Conservation (phyloP, 1,140 invertebrate genomes). For the Drosophila simulans region DNA sequence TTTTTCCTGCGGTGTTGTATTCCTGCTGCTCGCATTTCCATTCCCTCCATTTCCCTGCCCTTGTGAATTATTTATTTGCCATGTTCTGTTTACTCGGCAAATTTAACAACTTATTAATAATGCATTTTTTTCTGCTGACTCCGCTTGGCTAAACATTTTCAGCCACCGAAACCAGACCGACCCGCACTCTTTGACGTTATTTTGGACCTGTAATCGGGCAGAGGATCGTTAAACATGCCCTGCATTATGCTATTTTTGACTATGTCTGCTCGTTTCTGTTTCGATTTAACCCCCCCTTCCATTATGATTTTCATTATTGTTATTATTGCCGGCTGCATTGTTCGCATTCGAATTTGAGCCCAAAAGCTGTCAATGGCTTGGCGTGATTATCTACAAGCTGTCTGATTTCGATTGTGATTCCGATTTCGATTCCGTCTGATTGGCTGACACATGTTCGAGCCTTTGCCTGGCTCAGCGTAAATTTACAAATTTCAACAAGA, state of each 20-base stretch:
- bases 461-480: conserved; percentile 65
- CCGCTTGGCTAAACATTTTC: conserved; percentile 50
- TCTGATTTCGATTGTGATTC: conserved; percentile 33
- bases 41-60: conserved; percentile 1
- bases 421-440: conserved; percentile 26
- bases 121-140: conserved; percentile 76
- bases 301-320: conserved; percentile 40
- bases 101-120: conserved; percentile 83
- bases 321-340: conserved; percentile 48
- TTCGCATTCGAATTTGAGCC: conserved; percentile 33
- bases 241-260: conserved; percentile 53
- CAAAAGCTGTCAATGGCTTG: conserved; percentile 42
- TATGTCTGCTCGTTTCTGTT: conserved; percentile 47
- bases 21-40: neutral
- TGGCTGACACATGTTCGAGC: conserved; percentile 55
- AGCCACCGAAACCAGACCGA: conserved; percentile 10
- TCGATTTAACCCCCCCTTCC: conserved; percentile 1
- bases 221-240: conserved; percentile 31
- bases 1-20: neutral
- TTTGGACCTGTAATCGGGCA: conserved; percentile 42
- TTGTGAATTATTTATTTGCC: conserved; percentile 72
- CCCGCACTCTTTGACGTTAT: conserved; percentile 19
- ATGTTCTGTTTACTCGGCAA: conserved; percentile 79
- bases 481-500: conserved; percentile 81
- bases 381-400: conserved; percentile 46